Conservation (phyloP, 2,888 invertebrate species). For the Leptopterna dolabrata region DNA sequence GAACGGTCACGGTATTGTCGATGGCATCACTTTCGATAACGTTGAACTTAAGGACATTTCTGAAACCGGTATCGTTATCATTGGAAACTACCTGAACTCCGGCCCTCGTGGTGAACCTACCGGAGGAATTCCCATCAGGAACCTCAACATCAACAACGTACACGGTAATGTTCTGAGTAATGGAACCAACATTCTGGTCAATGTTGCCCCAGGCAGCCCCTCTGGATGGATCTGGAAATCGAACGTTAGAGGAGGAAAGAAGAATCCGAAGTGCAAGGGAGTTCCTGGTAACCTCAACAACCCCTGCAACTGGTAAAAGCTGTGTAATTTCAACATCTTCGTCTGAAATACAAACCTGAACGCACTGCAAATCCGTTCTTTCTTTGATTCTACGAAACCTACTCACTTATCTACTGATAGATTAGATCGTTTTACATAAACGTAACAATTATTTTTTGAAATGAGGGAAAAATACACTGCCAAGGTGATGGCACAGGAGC, state of each 20-base stretch:
- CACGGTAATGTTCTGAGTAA: neutral
- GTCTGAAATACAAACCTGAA: too few species aligned
- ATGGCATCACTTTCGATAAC: conserved; percentile 1
- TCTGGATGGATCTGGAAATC: neutral
- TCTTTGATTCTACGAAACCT: too few species aligned
- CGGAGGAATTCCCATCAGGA: conserved; percentile 4
- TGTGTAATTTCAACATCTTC: neutral
- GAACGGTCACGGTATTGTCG: neutral
- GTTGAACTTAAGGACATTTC: neutral
- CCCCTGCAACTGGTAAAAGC: neutral
- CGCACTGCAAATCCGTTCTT: too few species aligned
- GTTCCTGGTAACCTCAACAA: neutral
- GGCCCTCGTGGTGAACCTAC: conserved; percentile 24
- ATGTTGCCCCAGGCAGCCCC: neutral
- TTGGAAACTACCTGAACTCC: conserved; percentile 38
- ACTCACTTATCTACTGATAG: too few species aligned
- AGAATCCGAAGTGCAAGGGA: conserved; percentile 1
- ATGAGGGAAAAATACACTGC: too few species aligned
- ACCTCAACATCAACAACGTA: conserved; percentile 16
- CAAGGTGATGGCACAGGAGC: too few species aligned
- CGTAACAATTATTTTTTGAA: too few species aligned
- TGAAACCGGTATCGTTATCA: conserved; percentile 1
- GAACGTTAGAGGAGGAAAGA: conserved; percentile 15
- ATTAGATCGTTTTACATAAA: too few species aligned
- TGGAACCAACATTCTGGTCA: conserved; percentile 26